Conservation (phyloP, 2,797 vertebrate genomes). For the Leptatherina wallacei region DNA sequence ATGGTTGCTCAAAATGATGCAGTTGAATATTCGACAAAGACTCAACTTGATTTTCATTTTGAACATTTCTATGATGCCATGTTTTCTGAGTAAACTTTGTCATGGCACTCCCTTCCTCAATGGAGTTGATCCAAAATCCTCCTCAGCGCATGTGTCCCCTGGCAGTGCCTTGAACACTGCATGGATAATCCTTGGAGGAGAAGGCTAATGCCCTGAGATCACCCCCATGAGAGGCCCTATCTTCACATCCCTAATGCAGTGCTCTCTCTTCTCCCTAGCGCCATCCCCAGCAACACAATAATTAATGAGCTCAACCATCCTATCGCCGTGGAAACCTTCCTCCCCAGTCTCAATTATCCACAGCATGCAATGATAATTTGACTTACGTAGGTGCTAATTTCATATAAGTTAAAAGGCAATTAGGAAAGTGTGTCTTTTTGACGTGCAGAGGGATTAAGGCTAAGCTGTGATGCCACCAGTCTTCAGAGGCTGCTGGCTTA, state of each 20-base stretch:
- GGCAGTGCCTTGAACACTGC: slow-evolving; percentile 55
- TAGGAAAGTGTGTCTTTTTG: slow-evolving; percentile 82
- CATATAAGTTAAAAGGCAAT: slow-evolving; percentile 85
- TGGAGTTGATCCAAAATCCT: slow-evolving; percentile 59
- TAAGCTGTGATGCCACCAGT: slow-evolving; percentile 75
- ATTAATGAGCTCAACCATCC: slow-evolving; percentile 78
- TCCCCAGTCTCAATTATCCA: slow-evolving; percentile 71
- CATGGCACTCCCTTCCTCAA: slow-evolving; percentile 31
- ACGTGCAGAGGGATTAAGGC: slow-evolving; percentile 82
- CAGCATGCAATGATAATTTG: slow-evolving; percentile 73
- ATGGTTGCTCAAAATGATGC: slow-evolving; percentile 16
- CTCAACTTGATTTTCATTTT: slow-evolving; percentile 13
- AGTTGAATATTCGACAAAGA: slow-evolving; percentile 5
- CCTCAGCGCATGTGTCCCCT: slow-evolving; percentile 54
- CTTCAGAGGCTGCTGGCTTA: slow-evolving; percentile 67
- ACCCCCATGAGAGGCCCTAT: slow-evolving; percentile 66
- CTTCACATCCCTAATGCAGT: slow-evolving; percentile 57
- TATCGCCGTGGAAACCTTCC: slow-evolving; percentile 61
- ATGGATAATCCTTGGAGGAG: slow-evolving; percentile 73
- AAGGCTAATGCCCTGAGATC: slow-evolving; percentile 72
- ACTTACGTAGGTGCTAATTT: slow-evolving; percentile 82
- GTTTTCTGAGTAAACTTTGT: slow-evolving; percentile 29
- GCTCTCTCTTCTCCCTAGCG: slow-evolving; percentile 47
- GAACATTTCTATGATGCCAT: slow-evolving; percentile 17
- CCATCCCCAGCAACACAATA: slow-evolving; percentile 71